Conservation (phyloP, 2,113 vertebrate species). For the Scomber japonicus region DNA sequence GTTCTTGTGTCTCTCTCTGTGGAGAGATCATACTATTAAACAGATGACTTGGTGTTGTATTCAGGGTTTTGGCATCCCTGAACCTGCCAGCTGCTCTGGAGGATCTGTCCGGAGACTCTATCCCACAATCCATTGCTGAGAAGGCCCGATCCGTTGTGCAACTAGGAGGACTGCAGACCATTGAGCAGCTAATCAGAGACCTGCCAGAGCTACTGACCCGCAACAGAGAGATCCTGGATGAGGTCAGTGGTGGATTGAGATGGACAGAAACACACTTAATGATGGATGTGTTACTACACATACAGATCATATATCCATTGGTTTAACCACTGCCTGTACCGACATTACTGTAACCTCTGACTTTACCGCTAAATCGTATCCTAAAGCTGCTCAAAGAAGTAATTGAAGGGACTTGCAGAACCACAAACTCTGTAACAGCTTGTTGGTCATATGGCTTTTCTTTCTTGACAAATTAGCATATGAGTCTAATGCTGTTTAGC, state of each 20-base stretch:
- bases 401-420: slow-evolving; percentile 20
- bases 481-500: slow-evolving; percentile 31
- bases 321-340: neutral
- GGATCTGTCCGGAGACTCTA: slow-evolving; percentile 95
- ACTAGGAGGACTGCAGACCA: slow-evolving; percentile 94
- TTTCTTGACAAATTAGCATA: slow-evolving; percentile 46
- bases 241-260: slow-evolving; percentile 80
- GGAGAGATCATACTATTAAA: neutral
- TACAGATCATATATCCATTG: neutral
- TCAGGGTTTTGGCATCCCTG: slow-evolving; percentile 94
- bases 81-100: slow-evolving; percentile 98
- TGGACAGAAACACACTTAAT: neutral
- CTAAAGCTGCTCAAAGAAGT: slow-evolving; percentile 19
- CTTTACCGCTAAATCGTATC: neutral
- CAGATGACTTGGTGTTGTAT: neutral
- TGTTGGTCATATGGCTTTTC: slow-evolving; percentile 46
- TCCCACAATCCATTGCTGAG: slow-evolving; percentile 95
- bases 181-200: slow-evolving; percentile 96
- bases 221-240: slow-evolving; percentile 96
- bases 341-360: neutral
- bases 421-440: slow-evolving; percentile 31
- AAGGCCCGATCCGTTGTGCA: slow-evolving; percentile 92
- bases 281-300: neutral
- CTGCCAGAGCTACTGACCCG: slow-evolving; percentile 95
- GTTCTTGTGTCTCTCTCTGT: slow-evolving; percentile 27